These are phyloP conservation scores for Asobara japonica DNA, from an alignment of 1,140 invertebrate genomes.

Conservation along the genomic window DNA sequence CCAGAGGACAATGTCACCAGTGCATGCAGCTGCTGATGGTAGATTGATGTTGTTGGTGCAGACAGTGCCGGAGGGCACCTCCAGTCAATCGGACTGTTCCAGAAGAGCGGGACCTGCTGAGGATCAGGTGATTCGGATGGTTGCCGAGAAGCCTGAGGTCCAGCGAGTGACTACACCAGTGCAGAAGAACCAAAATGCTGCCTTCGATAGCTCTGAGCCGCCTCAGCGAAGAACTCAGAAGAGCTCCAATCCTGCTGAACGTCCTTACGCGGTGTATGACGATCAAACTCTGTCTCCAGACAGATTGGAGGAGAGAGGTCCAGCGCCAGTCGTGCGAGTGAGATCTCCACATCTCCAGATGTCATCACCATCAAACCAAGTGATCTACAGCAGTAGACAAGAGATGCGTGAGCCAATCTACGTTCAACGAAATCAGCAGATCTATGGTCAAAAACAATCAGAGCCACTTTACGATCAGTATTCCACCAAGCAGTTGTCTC, in stretches of 20 bases:
- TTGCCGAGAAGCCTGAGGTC: neutral
- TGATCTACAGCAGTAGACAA: constrained; percentile 24
- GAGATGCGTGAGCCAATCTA: constrained; percentile 15
- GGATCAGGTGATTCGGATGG: neutral
- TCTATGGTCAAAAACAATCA: constrained; percentile 30
- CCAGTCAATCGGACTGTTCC: neutral
- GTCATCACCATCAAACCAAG: neutral
- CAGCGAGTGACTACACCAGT: neutral
- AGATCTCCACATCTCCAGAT: neutral
- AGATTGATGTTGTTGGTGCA: constrained; percentile 8
- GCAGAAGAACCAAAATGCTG: neutral
- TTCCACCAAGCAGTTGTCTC: constrained; percentile 46
- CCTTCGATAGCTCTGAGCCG: neutral
- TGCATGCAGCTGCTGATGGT: neutral
- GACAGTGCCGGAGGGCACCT: neutral
- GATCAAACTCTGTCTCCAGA: constrained; percentile 17
- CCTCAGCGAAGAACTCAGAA: constrained; percentile 17
- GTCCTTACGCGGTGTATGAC: constrained; percentile 22
- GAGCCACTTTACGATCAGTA: constrained; percentile 35
- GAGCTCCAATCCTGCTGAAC: constrained; percentile 1
- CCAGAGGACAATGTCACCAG: constrained; percentile 11
- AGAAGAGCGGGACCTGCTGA: neutral
- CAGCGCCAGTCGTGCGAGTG: neutral
- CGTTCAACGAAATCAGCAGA: constrained; percentile 7
- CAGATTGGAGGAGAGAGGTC: constrained; percentile 5